Conservation (phyloP, 1,140 invertebrate species). For the Drosophila sp. region DNA sequence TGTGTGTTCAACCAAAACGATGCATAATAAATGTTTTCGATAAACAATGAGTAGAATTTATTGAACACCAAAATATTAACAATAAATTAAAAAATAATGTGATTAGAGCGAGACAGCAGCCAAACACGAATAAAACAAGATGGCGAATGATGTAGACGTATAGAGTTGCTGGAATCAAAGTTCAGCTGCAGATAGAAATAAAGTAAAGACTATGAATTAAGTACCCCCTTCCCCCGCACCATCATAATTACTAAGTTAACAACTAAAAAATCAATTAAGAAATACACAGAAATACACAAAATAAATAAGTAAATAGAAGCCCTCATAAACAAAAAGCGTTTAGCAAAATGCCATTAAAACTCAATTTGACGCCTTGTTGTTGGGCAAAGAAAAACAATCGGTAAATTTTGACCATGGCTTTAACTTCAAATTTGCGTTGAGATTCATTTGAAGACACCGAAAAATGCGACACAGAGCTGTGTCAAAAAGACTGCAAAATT, state of each 20-base stretch:
- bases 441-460: constrained; percentile 20
- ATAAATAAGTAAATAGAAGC: constrained; percentile 47
- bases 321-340: constrained; percentile 38
- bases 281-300: constrained; percentile 34
- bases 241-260: neutral
- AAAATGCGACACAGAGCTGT: neutral
- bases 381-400: constrained; percentile 62
- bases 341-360: constrained; percentile 71
- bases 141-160: neutral
- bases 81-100: constrained; percentile 13
- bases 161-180: no score
- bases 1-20: constrained; percentile 72
- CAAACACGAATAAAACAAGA: neutral
- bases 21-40: constrained; percentile 79
- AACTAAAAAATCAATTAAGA: constrained; percentile 23
- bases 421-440: constrained; percentile 21
- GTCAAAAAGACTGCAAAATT: constrained; percentile 1
- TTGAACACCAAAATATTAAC: constrained; percentile 49
- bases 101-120: neutral
- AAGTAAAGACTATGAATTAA: neutral
- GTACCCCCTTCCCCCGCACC: neutral
- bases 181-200: neutral
- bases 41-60: constrained; percentile 78
- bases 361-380: constrained; percentile 64
- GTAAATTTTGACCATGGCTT: constrained; percentile 50